Evolutionary conservation across 2,113 vertebrate species (phyloP), one percentile per base, ranked within the genome.

Genomic region (Kobus ellipsiprymnus): DNA sequence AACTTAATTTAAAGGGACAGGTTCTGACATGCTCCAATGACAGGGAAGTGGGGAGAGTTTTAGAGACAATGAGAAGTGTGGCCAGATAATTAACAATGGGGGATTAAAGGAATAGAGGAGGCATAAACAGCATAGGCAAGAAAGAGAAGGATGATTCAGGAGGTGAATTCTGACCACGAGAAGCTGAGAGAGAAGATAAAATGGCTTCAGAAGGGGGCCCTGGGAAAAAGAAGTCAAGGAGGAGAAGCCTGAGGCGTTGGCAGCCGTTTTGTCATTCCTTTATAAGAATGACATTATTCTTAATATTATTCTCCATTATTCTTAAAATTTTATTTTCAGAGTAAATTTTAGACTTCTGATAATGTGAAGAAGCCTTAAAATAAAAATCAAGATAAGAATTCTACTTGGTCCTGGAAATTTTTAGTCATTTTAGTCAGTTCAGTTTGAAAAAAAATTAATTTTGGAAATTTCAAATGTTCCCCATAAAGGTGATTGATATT

Each of bases 201-300:
- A 21, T n/a, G 48, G 9, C 10, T 50, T 9, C 48, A n/a, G 30
- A 52, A 10, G 5, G 1, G 48, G 17, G 0, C 0, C 46, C 30
- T 52, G 48, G 13, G 48, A 13, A 19, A 52, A 33, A 52, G 48
- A 81, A 81, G 16, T 19, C 17, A 33, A n/a, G 78, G 10, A 21
- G 30, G 10, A n/a, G 30, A 11, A 81, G 10, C 17, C 30, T 52
- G 30, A 13, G 5, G 78, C 29, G n/a, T 81, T n/a, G 48, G 78
- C 16, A n/a, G 29, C 29, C 30, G 7, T 33, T 33, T 50, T 19
- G 29, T 81, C 16, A 19, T 33, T 81, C 78, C 29, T 27, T 77
- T 27, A 77, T 44, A 44, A 23, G 36, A 74, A 74, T 40, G 11
- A 25, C 11, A 3, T 74, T 74, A 25, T 25, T 40, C 19, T 74